Base-by-base conservation (phyloP, 2,888 invertebrate genomes). In the Resseliella maxima region DNA sequence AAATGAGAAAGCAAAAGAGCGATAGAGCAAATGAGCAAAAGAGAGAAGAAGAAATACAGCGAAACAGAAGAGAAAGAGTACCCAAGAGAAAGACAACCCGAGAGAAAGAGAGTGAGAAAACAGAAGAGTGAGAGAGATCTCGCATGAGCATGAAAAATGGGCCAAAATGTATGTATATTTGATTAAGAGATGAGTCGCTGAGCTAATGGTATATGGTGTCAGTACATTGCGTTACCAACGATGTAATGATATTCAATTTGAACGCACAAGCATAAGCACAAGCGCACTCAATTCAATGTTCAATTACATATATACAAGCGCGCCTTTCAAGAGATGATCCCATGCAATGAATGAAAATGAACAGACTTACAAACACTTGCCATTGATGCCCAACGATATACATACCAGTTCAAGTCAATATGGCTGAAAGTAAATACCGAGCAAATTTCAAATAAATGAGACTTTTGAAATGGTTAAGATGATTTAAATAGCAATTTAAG, bases 171-270 rank as follows among this genome's bases (percentile, higher is more conserved):
- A 72, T 72, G 72, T 72, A 72, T 72, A 72, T 72, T 72, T 72
- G 72, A 72, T 72, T 31, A 72, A 72, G 72, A 72, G 72, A 72
- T 72, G 72, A 72, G 27, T 31, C 72, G 72, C 72, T 31, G 46
- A 72, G 72, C 72, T 72, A 72, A 72, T 72, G 59, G 31, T 72
- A 72, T 15, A 72, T 72, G 72, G 72, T 35, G 35, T 72, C 15
- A 72, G 31, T 5, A 59, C 27, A 59, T 59, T 72, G 72, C 72
- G 31, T 72, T 72, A 41, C 5, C 15, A 72, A 72, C 35, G 15
- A 72, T 72, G 35, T 72, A 72, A 72, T 72, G 72, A 35, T 72
- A 72, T 72, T 72, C 72, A 72, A 72, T 72, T 72, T 72, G 31
- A 72, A 72, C 72, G 72, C 72, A 72, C 72, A 72, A 72, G 31